These are phyloP conservation scores for Protobothrops flavoviridis DNA, from an alignment of 2,113 vertebrate genomes.

Conservation along the genomic window DNA sequence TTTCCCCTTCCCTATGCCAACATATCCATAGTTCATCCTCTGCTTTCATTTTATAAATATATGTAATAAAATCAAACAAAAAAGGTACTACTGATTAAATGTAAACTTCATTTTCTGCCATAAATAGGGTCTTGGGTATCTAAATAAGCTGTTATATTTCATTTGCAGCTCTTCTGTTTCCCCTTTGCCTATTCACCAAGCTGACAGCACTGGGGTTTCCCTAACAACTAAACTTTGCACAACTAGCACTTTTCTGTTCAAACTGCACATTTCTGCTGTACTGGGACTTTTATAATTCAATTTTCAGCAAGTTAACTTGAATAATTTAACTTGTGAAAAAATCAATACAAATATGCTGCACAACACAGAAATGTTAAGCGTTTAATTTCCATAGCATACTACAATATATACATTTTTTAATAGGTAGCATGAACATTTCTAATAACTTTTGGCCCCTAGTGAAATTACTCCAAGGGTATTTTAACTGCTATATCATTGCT, in stretches of 20 bases:
- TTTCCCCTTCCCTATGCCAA: neutral
- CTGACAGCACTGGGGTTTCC: conserved; percentile 37
- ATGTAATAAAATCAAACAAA: conserved; percentile 37
- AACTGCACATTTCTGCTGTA: conserved; percentile 45
- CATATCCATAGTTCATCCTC: neutral
- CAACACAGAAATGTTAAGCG: conserved; percentile 27
- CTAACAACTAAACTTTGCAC: conserved; percentile 33
- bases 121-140: conserved; percentile 14
- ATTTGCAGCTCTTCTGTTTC: conserved; percentile 38
- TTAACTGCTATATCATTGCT: neutral
- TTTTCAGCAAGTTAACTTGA: conserved; percentile 44
- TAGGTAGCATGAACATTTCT: neutral
- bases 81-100: conserved; percentile 39
- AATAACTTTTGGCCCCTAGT: neutral
- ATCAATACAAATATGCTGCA: conserved; percentile 41
- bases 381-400: conserved; percentile 31
- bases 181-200: neutral
- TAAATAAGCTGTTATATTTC: conserved; percentile 37
- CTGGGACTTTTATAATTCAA: conserved; percentile 33
- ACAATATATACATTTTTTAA: conserved; percentile 25
- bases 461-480: neutral
- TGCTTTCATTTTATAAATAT: conserved; percentile 12
- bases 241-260: conserved; percentile 35
- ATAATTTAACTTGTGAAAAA: conserved; percentile 47
- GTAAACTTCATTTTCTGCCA: conserved; percentile 32